Base-by-base conservation (phyloP, 2,888 invertebrate genomes). In the Heliothis peltigera region DNA sequence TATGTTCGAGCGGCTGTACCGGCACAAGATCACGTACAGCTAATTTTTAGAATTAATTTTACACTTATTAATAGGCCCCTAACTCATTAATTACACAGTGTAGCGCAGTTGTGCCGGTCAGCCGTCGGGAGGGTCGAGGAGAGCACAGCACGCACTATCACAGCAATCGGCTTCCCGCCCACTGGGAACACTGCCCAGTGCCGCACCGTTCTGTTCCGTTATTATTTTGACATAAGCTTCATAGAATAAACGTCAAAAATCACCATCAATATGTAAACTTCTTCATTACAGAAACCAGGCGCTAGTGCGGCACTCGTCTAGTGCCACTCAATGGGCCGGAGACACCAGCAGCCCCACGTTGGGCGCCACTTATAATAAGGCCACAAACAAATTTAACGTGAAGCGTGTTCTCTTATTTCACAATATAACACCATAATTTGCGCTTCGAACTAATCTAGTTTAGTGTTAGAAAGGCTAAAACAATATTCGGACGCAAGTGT, bases 141-240 rank as follows among this genome's bases (percentile, higher is more conserved):
- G 89, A 88, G 90, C 93, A 93, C 93, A 93, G 94, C 93, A 89
- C 92, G 89, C 87, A 90, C 90, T 94, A 95, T 95, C 95, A 95
- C 95, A 95, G 94, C 92, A 88, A 81, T 87, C 89, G 90, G 90
- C 87, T 71, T 62, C 71, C 75, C 66, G 86, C 92, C 91, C n/a
- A n/a, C n/a, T n/a, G n/a, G n/a, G n/a, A n/a, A n/a, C n/a, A n/a
- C n/a, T n/a, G n/a, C n/a, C n/a, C n/a, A n/a, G n/a, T n/a, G n/a
- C n/a, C n/a, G n/a, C n/a, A n/a, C n/a, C n/a, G n/a, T n/a, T n/a
- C n/a, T n/a, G n/a, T n/a, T n/a, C n/a, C n/a, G n/a, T n/a, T n/a
- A n/a, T n/a, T n/a, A n/a, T n/a, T n/a, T n/a, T n/a, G n/a, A n/a
- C n/a, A n/a, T n/a, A n/a, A n/a, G n/a, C n/a, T n/a, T n/a, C n/a